phyloP scores from a whole-genome alignment of 1,140 invertebrate species.

The Sycophaga agraensis region DNA sequence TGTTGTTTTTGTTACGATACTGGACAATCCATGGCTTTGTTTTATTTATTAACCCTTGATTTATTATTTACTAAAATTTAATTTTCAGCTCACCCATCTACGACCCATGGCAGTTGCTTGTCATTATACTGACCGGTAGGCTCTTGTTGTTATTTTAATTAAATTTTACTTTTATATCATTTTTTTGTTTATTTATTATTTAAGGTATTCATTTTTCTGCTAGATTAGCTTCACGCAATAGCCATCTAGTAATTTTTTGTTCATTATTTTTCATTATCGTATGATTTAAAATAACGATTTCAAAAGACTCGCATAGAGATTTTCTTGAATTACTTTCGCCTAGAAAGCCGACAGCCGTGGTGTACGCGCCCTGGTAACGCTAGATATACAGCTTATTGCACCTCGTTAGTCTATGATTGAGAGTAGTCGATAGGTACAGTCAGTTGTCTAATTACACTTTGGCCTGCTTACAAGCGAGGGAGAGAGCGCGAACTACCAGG shows the following conservation, averaged over 20 bases:
- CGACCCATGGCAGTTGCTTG: slow-evolving; percentile 52
- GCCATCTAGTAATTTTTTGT: slow-evolving; percentile 24
- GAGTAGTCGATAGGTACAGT: too few species aligned
- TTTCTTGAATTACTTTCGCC: slow-evolving; percentile 29
- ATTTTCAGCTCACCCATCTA: slow-evolving; percentile 47
- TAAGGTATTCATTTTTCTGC: slow-evolving; percentile 13
- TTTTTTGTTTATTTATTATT: slow-evolving; percentile 14
- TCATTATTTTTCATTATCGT: slow-evolving; percentile 19
- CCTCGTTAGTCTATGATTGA: too few species aligned
- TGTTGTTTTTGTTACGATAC: slow-evolving; percentile 32
- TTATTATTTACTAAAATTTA: slow-evolving; percentile 40
- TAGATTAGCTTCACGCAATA: slow-evolving; percentile 39
- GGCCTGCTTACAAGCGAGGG: too few species aligned
- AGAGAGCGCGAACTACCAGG: too few species aligned
- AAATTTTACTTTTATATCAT: slow-evolving; percentile 17
- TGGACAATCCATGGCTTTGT: slow-evolving; percentile 39
- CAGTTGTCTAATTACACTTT: too few species aligned
- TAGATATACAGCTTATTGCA: too few species aligned
- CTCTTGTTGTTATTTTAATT: slow-evolving; percentile 31
- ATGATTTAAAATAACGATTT: slow-evolving; percentile 33
- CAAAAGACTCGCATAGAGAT: slow-evolving; percentile 25
- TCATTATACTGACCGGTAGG: slow-evolving; percentile 48
- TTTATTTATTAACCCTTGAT: slow-evolving; percentile 32
- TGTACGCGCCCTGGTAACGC: too few species aligned
- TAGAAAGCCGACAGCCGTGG: slow-evolving; percentile 28